Percentiles rank a stretch among this genome's conserved stretches.
Conservation (phyloP, 2,797 vertebrate genomes). For the Nyctalus aviator region DNA sequence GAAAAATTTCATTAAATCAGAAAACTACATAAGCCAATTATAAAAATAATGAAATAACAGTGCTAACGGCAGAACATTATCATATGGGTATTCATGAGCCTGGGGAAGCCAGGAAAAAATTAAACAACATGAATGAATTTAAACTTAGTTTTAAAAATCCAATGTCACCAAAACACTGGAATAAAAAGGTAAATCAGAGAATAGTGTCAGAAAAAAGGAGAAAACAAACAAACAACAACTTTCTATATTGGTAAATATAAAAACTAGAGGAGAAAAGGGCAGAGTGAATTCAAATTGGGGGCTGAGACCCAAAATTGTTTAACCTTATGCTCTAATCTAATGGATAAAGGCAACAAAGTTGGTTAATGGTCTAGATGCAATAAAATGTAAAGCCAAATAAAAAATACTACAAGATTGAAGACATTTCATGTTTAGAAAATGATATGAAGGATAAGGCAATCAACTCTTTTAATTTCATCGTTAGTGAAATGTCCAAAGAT, state of each 20-base stretch:
- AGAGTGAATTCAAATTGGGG: neutral
- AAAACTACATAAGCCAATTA: neutral
- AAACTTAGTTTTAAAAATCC: neutral
- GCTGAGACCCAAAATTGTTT: neutral
- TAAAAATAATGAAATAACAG: neutral
- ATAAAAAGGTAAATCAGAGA: neutral
- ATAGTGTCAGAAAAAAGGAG: neutral
- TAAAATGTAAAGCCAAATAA: neutral
- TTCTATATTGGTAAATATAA: neutral
- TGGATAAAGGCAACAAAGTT: neutral
- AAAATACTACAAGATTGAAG: neutral
- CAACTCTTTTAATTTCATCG: neutral
- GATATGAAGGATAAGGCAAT: neutral
- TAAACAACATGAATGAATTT: neutral
- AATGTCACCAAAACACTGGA: neutral
- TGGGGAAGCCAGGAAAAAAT: neutral
- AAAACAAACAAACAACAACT: too few species aligned
- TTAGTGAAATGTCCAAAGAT: neutral
- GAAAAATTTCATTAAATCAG: neutral
- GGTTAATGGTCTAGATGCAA: neutral
- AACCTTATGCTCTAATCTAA: neutral
- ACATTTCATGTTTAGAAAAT: neutral
- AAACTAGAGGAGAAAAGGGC: accelerated
- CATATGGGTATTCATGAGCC: neutral
- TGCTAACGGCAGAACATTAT: neutral